Conservation (phyloP, 1,140 invertebrate species). For the Drosophila equinoxialis region DNA sequence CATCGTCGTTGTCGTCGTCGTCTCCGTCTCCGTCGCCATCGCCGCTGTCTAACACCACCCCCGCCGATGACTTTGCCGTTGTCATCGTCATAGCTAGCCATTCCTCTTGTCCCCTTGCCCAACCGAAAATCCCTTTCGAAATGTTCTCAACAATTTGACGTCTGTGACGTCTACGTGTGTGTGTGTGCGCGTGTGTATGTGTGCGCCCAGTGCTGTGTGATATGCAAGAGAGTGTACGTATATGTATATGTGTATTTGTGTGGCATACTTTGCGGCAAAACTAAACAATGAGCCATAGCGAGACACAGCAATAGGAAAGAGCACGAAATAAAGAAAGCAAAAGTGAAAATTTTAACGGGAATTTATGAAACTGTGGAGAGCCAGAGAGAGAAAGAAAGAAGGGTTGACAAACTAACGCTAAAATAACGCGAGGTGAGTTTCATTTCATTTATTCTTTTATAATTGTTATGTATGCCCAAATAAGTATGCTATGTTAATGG, state of each 20-base stretch:
- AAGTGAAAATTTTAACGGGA: slow-evolving; percentile 17
- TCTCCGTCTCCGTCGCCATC: slow-evolving; percentile 22
- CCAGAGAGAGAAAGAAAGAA: slow-evolving; percentile 17
- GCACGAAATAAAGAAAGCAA: slow-evolving; percentile 19
- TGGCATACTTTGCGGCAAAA: slow-evolving; percentile 47
- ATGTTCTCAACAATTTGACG: slow-evolving; percentile 19
- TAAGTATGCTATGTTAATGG: slow-evolving; percentile 28
- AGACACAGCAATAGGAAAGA: slow-evolving; percentile 42
- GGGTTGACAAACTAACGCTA: slow-evolving; percentile 23
- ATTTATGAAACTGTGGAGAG: neutral
- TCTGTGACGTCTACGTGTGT: slow-evolving; percentile 3
- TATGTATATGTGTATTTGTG: slow-evolving; percentile 43
- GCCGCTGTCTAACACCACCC: neutral
- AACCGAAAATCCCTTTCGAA: neutral
- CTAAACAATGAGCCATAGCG: slow-evolving; percentile 48
- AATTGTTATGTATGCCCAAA: slow-evolving; percentile 4
- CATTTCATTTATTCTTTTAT: neutral
- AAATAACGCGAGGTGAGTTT: slow-evolving; percentile 34
- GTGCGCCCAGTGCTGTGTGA: slow-evolving; percentile 44
- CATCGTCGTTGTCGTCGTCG: slow-evolving; percentile 31
- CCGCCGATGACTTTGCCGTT: neutral
- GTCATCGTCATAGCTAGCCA: slow-evolving; percentile 8
- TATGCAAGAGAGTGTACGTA: slow-evolving; percentile 17
- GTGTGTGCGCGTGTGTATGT: slow-evolving; percentile 26
- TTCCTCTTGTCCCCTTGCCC: neutral